Percentiles rank a stretch among this genome's conserved stretches.
Conservation (phyloP, 2,888 invertebrate species). For the Cosmopolites sordidus region DNA sequence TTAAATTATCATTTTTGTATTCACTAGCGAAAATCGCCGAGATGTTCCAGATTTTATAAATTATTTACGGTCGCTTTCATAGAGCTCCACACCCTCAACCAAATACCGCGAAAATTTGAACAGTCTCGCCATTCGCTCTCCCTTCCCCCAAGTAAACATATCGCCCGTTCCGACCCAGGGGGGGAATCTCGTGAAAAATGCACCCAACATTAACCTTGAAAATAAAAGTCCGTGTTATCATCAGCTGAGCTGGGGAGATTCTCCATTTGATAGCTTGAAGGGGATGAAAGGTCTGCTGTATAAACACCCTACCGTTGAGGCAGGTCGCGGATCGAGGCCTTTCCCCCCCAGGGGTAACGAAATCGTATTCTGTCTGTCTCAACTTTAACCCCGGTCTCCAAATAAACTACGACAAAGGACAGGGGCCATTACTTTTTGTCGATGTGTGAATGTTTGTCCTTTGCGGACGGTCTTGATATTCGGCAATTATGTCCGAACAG, state of each 20-base stretch:
- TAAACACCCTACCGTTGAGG: conserved; percentile 40
- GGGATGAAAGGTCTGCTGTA: conserved; percentile 34
- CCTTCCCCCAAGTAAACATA: conserved; percentile 20
- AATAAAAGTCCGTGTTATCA: conserved; percentile 36
- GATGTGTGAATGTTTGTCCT: conserved; percentile 12
- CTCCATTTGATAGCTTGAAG: conserved; percentile 31
- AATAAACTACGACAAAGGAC: conserved; percentile 35
- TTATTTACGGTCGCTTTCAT: too few relatives aligned
- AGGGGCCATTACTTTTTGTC: conserved; percentile 27
- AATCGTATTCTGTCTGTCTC: conserved; percentile 37
- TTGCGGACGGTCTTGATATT: neutral
- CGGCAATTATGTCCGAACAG: too few relatives aligned
- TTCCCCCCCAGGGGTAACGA: conserved; percentile 37
- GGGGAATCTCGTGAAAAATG: conserved; percentile 23
- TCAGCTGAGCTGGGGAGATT: conserved; percentile 34
- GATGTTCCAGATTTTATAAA: too few relatives aligned
- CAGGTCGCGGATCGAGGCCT: conserved; percentile 36
- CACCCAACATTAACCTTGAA: conserved; percentile 34
- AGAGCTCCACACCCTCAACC: neutral
- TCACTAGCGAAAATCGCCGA: too few relatives aligned
- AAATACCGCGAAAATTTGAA: conserved; percentile 9
- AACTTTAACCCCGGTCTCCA: conserved; percentile 35
- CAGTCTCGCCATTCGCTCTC: conserved; percentile 1
- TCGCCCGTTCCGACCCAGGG: conserved; percentile 3
- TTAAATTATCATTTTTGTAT: too few relatives aligned